Base-by-base conservation (phyloP, 1,140 invertebrate species). In the Drosophila kepulauana region DNA sequence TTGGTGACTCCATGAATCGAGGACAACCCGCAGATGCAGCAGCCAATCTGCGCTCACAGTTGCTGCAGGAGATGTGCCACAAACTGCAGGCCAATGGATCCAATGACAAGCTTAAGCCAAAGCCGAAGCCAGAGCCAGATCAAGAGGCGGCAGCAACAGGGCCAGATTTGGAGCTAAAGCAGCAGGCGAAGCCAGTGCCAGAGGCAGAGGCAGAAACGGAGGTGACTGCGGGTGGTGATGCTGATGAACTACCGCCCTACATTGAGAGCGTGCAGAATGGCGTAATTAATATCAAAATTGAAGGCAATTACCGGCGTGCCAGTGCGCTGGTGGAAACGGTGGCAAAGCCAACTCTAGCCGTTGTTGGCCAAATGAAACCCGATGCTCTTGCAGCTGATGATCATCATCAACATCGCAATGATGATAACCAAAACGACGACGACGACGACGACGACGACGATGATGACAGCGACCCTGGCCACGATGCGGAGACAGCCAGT, bases 261-360 rank as follows among this genome's bases (percentile, higher is more conserved):
- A 91, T 93, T 81, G 92, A 93, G 87, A 93, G 92, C 82, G 79
- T 93, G 76, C 91, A 94, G 66, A 94, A 95, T 86, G 94, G 95
- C 72, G 94, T 95, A 78, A 93, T 95, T 69, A 94, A 95, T 74
- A 94, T 95, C 25, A 93, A 94, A 90, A 95, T 95, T 85, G 94
- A 95, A 91, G 94, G 94, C 70, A 95, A 95, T 76, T 95, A 94
- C 84, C 93, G 94, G 75, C 93, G 93, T 56, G 95, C 95, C 28
- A 93, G 93, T 59, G 94, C 95, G 75, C 91, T 94, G 76, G 94
- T 95, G 67, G 93, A 94, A 58, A 92, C 94, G 77, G 79, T 92
- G 77, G 81, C 89, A 52, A 87, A 91, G 67, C 89, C 91, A 52
- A 92, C 86, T 80, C 38, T 88, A 48, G 84, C 84, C 64, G 66